Evolutionary conservation across 1,140 invertebrate genomes (phyloP).

Genomic region (Araneus ventricosus): DNA sequence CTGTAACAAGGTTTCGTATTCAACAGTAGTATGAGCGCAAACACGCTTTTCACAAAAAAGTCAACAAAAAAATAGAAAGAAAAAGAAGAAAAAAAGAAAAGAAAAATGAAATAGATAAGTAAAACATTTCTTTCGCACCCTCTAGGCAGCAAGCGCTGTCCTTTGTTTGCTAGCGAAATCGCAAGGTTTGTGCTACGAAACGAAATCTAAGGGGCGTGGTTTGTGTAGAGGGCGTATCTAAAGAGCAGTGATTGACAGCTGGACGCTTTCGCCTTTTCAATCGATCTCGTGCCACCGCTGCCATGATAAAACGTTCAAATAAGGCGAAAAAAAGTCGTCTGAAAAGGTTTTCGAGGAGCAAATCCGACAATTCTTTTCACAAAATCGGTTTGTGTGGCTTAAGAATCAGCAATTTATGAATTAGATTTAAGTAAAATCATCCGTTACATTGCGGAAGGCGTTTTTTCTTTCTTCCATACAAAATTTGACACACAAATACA

Average conservation of each 20-base stretch:
- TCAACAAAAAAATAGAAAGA: neutral
- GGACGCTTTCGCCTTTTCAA: constrained; percentile 40
- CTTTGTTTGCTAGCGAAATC: constrained; percentile 41
- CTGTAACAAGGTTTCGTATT: constrained; percentile 35
- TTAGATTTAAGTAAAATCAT: neutral
- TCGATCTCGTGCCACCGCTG: constrained; percentile 21
- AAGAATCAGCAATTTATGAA: neutral
- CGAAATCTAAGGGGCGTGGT: constrained; percentile 51
- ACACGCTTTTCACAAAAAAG: neutral
- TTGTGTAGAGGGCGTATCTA: constrained; percentile 24
- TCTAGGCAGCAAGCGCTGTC: neutral
- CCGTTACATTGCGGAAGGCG: neutral
- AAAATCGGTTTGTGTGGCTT: neutral
- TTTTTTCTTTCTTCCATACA: no score
- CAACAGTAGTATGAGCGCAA: constrained; percentile 13
- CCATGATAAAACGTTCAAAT: constrained; percentile 13
- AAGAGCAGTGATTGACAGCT: constrained; percentile 16
- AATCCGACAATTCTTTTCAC: neutral
- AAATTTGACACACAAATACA: no score
- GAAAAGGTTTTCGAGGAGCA: constrained; percentile 24
- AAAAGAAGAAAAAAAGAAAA: neutral
- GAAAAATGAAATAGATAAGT: neutral
- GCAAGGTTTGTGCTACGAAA: constrained; percentile 4
- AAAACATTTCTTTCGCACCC: neutral
- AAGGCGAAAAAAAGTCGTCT: neutral